Evolutionary conservation across 1,140 invertebrate genomes (phyloP), one percentile per base, ranked within the genome.

Genomic region (Drosophila ohnishii): DNA sequence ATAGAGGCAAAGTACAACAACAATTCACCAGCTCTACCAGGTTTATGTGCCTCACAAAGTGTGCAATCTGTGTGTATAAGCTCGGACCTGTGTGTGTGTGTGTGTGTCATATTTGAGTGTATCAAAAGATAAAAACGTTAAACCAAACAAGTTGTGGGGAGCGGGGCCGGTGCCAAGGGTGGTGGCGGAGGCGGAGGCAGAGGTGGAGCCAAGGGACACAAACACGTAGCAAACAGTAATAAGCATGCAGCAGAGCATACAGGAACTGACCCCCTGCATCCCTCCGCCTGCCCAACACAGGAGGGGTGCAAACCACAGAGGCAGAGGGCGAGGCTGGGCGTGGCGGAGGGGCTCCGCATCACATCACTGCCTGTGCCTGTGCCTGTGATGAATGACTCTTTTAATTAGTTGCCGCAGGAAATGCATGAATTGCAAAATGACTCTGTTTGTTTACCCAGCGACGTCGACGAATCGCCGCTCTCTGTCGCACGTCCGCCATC

Each of bases 331-430:
- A 32, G 14, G 58, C 8, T 22, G 35, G 37, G 47, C 22, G 28
- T 16, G 28, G 37, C 42, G 9, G 44, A 40, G 37, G 45, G 66
- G 39, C 34, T 48, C 42, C 61, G 48, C 84, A 88, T 89, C 85
- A 90, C 89, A 84, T 90, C 72, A 71, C 79, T 87, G 84, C 71
- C 51, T 53, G 19, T 35, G 32, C 44, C 83, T 75, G 73, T 74
- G 82, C 75, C 84, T 89, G 88, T 90, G 89, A 90, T 90, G 89
- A 90, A 90, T 90, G 89, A 90, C 88, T 90, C 89, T 90, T 90
- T 90, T 90, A 90, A 90, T 90, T 90, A 90, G 89, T 90, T 90
- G 89, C 89, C 89, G 85, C 89, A 90, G 89, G 89, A 90, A 90
- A 90, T 90, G 89, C 89, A 90, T 90, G 89, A 90, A 87, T 90